Base-by-base conservation (phyloP, 2,113 vertebrate species). In the Mirounga angustirostris region DNA sequence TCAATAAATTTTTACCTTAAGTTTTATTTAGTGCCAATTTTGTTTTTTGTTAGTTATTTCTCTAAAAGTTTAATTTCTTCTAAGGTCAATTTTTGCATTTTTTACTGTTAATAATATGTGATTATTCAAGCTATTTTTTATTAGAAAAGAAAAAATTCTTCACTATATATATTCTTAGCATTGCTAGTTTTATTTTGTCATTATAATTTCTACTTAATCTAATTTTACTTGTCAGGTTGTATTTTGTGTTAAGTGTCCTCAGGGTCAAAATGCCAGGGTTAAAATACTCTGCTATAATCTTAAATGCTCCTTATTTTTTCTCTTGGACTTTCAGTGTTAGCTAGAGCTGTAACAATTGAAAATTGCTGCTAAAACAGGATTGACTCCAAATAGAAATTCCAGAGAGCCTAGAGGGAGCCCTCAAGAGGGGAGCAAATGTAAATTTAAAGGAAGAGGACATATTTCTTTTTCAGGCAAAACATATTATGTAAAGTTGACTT, bases 221-320 rank as follows among this genome's bases (percentile, higher is more conserved):
- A 82, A 95, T 56, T 96, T 95, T 74, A 40, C 69, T 89, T 84
- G 36, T 76, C 36, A 94, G 61, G 43, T 84, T 94, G 22, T 63
- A 58, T 94, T 92, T 94, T 86, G 7, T 74, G 7, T 91, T 95
- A 56, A 78, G 63, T 83, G 5, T 91, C 46, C 21, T 58, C 21
- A 78, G 9, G 63, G 52, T 90, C 74, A 96, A 59, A 96, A 95
- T 95, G 33, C 21, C 61, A 67, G 69, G 46, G 1, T 83, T 95
- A 88, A 93, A 92, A 74, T 88, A 52, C 58, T 67, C 46, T 88
- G 36, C 43, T 58, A 4, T 96, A 73, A 86, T 97, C 90, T 96
- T 87, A 86, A 71, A 92, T 74, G 59, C 15, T 92, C 26, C 40
- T 74, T 52, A 67, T 81, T 46, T 61, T 80, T 58, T 21, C 26